Evolutionary conservation across 2,888 invertebrate species (phyloP), one percentile per base, ranked within the genome.

Genomic region (Biston betularia): DNA sequence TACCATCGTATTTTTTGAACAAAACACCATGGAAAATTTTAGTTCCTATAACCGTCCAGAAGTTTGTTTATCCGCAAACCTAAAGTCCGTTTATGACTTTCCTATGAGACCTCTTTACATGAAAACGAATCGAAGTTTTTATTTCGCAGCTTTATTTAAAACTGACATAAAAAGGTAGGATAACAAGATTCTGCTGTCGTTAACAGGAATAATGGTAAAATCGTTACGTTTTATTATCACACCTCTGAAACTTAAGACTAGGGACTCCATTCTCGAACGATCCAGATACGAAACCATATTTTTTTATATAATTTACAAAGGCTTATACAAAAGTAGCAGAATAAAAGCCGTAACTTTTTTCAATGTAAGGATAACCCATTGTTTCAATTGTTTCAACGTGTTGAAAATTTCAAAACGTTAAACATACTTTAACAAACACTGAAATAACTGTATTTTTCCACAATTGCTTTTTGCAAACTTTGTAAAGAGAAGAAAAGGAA

Each of bases 91-190:
- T 90, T 89, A 90, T 84, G 87, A 82, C 80, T 83, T 84, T 81
- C 79, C 87, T 88, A 86, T 86, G 89, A 88, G 87, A 85, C 88
- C 84, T 82, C 81, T 83, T 81, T 81, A 82, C 79, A 79, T 83
- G 79, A 78, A 85, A 88, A 86, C 85, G 82, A 85, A 89, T 86
- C 83, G 82, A 87, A 87, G 85, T 88, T 90, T 90, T 90, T 91
- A 90, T 90, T 86, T 80, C 80, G 81, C 75, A 76, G 83, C 87
- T 89, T 87, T 87, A 85, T 87, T 87, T 85, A 82, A 84, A 83
- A 82, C 73, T 72, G 68, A 69, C 62, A 76, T 81, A 82, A 81
- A 82, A 78, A 73, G 69, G 70, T 69, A 69, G 73, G 62, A 75
- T 75, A 75, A 76, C 74, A 80, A 81, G 80, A 79, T 67, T 59